Percentiles rank a stretch among this genome's conserved stretches.
Conservation (phyloP, 2,888 invertebrate species). For the Cordilura impudica region DNA sequence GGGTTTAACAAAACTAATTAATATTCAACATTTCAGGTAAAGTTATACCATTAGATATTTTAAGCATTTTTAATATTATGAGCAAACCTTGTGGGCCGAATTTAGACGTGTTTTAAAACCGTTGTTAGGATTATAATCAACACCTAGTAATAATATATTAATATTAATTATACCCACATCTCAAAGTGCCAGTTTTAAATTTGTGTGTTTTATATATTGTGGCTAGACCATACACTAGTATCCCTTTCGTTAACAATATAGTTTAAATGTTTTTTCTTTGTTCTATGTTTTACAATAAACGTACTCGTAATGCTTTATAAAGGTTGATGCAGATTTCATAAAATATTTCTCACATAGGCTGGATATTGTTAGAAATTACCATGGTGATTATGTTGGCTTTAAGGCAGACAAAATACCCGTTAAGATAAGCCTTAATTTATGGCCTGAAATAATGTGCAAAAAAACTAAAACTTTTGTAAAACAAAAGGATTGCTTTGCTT, state of each 20-base stretch:
- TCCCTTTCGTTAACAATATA: not conserved
- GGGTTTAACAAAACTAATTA: no score
- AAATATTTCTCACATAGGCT: constrained; percentile 9
- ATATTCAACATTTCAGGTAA: no score
- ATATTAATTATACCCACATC: constrained; percentile 51
- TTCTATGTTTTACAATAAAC: constrained; percentile 2
- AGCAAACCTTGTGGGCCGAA: not conserved
- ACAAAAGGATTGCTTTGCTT: not conserved
- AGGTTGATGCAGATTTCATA: not conserved
- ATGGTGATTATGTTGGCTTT: constrained; percentile 35
- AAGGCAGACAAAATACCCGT: constrained; percentile 61
- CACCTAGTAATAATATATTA: constrained; percentile 18
- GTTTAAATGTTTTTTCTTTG: not conserved
- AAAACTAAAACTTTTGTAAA: constrained; percentile 5
- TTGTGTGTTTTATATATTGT: not conserved
- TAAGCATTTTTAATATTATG: constrained; percentile 24
- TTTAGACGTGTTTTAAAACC: not conserved
- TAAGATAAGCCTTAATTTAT: constrained; percentile 67
- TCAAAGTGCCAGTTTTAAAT: not conserved
- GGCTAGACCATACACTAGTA: not conserved
- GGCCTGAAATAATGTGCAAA: constrained; percentile 27
- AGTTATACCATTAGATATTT: constrained; percentile 25
- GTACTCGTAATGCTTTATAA: no score
- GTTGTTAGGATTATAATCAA: constrained; percentile 22
- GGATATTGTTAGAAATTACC: not conserved